Base-by-base conservation (phyloP, 2,797 vertebrate genomes). In the Acanthurus lineatus region DNA sequence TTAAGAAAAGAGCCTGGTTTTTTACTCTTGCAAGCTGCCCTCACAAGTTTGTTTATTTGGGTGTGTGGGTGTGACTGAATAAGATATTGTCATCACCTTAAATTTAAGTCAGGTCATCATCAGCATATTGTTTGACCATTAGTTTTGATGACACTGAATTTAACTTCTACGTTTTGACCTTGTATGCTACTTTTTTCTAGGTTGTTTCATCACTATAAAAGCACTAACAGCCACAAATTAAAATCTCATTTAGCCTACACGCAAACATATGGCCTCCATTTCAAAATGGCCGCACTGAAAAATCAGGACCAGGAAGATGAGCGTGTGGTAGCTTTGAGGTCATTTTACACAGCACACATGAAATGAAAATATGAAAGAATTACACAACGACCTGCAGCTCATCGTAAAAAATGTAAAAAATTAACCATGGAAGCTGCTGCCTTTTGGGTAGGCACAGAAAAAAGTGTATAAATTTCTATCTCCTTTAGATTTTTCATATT, bases 1-100 rank as follows among this genome's bases (percentile, higher is more conserved):
- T 90, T 93, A 93, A 96, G 95, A 95, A 93, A 95, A 95, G 93
- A 93, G 93, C 10, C 58, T 48, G 17, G 17, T 47, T 66, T 76
- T 74, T 12, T 51, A 42, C 40, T 48, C 58, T 72, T 32, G 66
- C 57, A 57, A 40, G 44, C 44, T 35, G 28, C 63, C 69, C 49
- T 51, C 56, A 45, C 20, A 35, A 45, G 52, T 17, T 9, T 19
- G 28, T 28, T 38, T 54, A 10, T 48, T 68, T 52, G 44, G 3
- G 28, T 32, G 28, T 32, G 28, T 32, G 28, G 3, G 28, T 32
- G 28, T 32, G 61, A 60, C 45, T 70, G 51, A 59, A 63, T 72
- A 25, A 58, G 65, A 45, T 47, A 58, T 66, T 51, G 9, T 11
- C 17, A 12, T 48, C 14, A 20, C 19, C 35, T 77, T 62, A 60